Evolutionary conservation across 2,113 vertebrate genomes (phyloP), one percentile per base, ranked within the genome.

Genomic region (Blennius ocellaris): DNA sequence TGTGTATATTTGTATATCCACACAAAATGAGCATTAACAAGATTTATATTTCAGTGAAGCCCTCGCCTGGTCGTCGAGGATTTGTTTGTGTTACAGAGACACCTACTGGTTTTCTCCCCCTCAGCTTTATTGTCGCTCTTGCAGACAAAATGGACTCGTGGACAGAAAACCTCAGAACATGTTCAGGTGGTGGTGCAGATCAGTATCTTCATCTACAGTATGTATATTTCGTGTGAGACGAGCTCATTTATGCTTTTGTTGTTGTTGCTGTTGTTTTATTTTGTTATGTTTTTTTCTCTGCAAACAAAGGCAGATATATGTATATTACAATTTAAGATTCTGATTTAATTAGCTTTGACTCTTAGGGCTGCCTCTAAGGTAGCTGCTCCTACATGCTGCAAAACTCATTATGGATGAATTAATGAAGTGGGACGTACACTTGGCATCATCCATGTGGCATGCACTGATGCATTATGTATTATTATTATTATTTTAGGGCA

Each of bases 391-490:
- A 89, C 90, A 88, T 78, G 85, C 86, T 69, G 82, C 87, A 89
- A 81, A 90, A 87, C 91, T 92, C 91, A 92, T 92, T 92, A 92
- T 90, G 89, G 89, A 79, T 90, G 90, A 92, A 91, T 91, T 91
- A 93, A 92, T 93, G 90, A 91, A 89, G 88, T 82, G 85, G 90
- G 89, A 87, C 78, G 87, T 87, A 69, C 88, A 78, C 76, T 90
- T 88, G 87, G 87, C 86, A 82, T 84, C 86, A 87, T 86, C 80
- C 83, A 63, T 87, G 74, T 88, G 87, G 79, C 84, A 78, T 77
- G 76, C 75, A 67, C 82, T 85, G 73, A 91, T 91, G 90, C 89
- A 92, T 92, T 87, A 92, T 92, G 86, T 52, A 92, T 91, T 87
- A 69, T 86, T 79, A 57, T 83, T 74, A 84, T 86, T 83, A 83